Base-by-base conservation (phyloP, 2,888 invertebrate species). In the Leucophora obtusa region DNA sequence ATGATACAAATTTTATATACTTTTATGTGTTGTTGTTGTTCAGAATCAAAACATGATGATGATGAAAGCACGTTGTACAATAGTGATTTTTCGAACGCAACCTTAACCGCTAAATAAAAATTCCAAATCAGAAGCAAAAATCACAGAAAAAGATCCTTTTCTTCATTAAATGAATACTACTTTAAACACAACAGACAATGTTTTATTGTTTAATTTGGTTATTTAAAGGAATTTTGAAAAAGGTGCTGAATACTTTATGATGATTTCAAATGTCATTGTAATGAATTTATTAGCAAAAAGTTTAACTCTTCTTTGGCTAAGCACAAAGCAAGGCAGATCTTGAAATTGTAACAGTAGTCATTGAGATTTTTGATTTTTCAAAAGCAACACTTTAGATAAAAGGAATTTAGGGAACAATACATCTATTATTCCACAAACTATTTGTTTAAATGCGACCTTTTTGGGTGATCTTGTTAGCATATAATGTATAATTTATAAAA, bases 11-110 rank as follows among this genome's bases (percentile, higher is more conserved):
- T 21, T 28, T 28, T 28, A 28, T 28, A 28, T 28, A 28, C 28
- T 4, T 28, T 28, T 28, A 6, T 28, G 7, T 28, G 28, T 71
- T 68, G 66, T 56, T 63, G 28, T 73, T 58, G 58, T 80, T 47
- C n/a, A 47, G 43, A n/a, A 47, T 47, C 14, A 47, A n/a, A 47
- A n/a, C 43, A 43, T n/a, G n/a, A 28, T 28, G 5, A 24, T 24
- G 43, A 38, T 47, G 43, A n/a, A 47, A 47, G 43, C 43, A 47
- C 43, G 43, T 65, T 69, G 8, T 15, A 24, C 5, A 17, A 70
- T 75, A 79, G 53, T 82, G 82, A 79, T 82, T 82, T 82, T 82
- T 83, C 70, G 70, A 71, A 82, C 83, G 82, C 83, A 82, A 76
- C 68, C 78, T 82, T 77, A 82, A 83, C 82, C 82, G 77, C 82